Evolutionary conservation across 2,113 vertebrate genomes (phyloP).

Genomic region (Conger conger): DNA sequence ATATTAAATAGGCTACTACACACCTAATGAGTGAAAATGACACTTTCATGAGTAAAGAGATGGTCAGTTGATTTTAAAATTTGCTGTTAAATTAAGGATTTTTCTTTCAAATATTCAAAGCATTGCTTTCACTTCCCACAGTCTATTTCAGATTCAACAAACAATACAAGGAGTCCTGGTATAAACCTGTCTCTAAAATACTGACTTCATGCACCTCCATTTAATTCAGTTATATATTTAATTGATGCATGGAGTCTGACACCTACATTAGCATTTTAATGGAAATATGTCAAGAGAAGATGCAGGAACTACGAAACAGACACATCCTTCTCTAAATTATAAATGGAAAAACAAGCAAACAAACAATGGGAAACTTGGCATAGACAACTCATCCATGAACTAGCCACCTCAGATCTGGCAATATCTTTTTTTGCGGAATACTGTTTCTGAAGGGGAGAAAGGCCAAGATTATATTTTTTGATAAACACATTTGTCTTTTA

Average conservation of each 20-base stretch:
- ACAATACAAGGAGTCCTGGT: not conserved
- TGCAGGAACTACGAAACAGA: not conserved
- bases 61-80: no score
- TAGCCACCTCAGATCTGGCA: not conserved
- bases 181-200: not conserved
- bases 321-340: constrained; percentile 14
- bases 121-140: not conserved
- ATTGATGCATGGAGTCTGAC: constrained; percentile 21
- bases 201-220: not conserved
- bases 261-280: constrained; percentile 30
- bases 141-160: constrained; percentile 3
- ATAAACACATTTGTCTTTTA: constrained; percentile 2
- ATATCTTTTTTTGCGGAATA: not conserved
- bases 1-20: no score
- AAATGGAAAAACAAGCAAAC: constrained; percentile 17
- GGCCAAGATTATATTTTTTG: not conserved
- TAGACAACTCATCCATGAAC: not conserved
- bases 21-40: no score
- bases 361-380: not conserved
- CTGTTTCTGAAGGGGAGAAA: not conserved
- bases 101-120: not conserved
- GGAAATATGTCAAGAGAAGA: constrained; percentile 23
- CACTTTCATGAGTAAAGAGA: no score
- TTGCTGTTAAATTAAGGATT: no score
- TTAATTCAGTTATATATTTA: constrained; percentile 19